phyloP scores from a whole-genome alignment of 2,888 invertebrate genomes.

The Eustalomyia histrio region DNA sequence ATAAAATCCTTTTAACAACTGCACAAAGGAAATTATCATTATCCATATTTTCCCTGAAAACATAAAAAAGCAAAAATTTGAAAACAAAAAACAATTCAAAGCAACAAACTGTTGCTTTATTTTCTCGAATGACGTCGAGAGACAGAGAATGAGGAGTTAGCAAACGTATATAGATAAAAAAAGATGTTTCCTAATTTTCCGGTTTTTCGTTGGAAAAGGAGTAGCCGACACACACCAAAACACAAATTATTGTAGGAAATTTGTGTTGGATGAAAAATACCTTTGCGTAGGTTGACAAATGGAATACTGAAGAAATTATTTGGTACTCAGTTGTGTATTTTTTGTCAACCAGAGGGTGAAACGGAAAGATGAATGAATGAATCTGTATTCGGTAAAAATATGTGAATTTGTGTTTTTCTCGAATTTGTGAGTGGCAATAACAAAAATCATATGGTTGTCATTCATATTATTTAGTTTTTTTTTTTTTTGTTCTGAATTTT shows the following conservation, averaged over 20 bases:
- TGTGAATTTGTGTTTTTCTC: neutral
- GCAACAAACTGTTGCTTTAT: conserved; percentile 57
- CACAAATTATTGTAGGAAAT: neutral
- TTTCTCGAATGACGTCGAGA: neutral
- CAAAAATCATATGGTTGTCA: conserved; percentile 61
- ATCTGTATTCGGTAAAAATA: conserved; percentile 12
- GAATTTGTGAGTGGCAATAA: conserved; percentile 47
- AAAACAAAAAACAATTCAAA: neutral
- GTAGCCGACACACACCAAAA: neutral
- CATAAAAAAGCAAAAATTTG: neutral
- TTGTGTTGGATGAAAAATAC: conserved; percentile 1
- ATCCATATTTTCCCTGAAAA: neutral
- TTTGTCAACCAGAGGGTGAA: neutral
- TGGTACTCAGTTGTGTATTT: neutral
- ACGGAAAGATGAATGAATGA: neutral
- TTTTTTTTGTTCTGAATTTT: no score
- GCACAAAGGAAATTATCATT: no score
- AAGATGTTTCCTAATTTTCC: neutral
- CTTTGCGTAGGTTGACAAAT: conserved; percentile 54
- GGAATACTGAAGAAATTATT: neutral
- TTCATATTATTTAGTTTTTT: conserved; percentile 21
- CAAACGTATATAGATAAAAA: neutral
- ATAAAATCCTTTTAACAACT: neutral
- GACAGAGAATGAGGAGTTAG: neutral
- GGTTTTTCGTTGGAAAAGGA: neutral